Percentiles rank a stretch among this genome's conserved stretches.
These are phyloP conservation scores for Podarcis raffonei DNA, from an alignment of 2,113 vertebrate genomes.

Conservation along the genomic window DNA sequence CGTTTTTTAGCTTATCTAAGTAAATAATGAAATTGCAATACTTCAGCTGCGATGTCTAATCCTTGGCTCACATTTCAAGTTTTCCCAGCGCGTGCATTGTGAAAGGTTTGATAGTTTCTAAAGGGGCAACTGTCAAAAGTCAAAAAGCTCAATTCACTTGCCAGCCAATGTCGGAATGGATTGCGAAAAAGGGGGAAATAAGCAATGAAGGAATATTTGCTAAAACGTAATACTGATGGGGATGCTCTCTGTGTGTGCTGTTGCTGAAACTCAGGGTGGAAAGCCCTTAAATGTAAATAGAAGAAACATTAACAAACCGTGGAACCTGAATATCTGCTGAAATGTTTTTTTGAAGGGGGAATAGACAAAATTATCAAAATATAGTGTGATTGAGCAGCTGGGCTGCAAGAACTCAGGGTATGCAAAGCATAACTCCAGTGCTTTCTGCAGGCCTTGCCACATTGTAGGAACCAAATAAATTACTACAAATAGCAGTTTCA, in stretches of 20 bases:
- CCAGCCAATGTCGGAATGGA: background rate
- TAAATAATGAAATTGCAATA: constrained; percentile 84
- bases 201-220: background rate
- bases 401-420: background rate
- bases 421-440: background rate
- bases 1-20: constrained; percentile 81
- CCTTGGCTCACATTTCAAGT: constrained; percentile 64
- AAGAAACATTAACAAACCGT: background rate
- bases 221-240: background rate
- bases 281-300: background rate
- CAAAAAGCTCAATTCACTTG: constrained; percentile 26
- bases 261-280: background rate
- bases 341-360: background rate
- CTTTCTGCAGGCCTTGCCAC: background rate
- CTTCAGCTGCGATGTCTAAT: constrained; percentile 73
- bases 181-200: background rate
- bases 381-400: background rate
- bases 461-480: background rate
- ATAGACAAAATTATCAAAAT: background rate
- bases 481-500: background rate
- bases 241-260: background rate
- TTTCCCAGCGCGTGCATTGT: constrained; percentile 21
- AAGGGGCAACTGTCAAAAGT: background rate
- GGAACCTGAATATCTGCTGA: background rate
- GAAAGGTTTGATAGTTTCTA: background rate